Evolutionary conservation across 2,113 vertebrate genomes (phyloP).

Genomic region (Apteryx owenii): DNA sequence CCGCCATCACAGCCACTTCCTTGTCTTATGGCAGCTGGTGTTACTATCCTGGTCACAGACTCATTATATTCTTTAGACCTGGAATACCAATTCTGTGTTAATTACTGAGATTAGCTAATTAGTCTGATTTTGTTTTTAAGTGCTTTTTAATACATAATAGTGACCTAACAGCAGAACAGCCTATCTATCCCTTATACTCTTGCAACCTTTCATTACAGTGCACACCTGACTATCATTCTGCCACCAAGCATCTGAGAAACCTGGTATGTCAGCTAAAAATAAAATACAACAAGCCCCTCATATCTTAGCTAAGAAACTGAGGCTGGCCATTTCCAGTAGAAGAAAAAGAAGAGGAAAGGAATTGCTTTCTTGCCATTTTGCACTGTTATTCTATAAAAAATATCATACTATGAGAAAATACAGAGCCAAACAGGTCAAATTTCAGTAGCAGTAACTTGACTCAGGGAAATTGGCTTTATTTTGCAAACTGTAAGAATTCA

Average conservation of each 20-base stretch:
- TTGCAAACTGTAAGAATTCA: neutral
- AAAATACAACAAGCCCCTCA: neutral
- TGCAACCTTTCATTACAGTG: neutral
- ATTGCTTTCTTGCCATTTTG: neutral
- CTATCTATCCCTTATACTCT: too few relatives aligned
- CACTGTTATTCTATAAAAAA: neutral
- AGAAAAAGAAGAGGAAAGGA: neutral
- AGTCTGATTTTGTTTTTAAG: neutral
- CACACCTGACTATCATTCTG: neutral
- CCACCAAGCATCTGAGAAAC: neutral
- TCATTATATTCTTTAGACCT: neutral
- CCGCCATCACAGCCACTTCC: neutral
- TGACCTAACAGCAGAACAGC: neutral
- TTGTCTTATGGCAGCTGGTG: neutral
- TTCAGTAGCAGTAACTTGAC: neutral
- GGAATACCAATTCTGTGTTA: neutral
- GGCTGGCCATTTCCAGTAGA: neutral
- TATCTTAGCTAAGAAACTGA: neutral
- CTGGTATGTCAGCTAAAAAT: neutral
- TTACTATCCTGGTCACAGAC: neutral
- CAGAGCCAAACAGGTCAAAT: neutral
- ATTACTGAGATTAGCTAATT: neutral
- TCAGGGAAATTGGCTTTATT: neutral
- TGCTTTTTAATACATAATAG: neutral
- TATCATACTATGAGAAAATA: neutral